Evolutionary conservation across 2,888 invertebrate genomes (phyloP).

Genomic region (Acleris holmiana): DNA sequence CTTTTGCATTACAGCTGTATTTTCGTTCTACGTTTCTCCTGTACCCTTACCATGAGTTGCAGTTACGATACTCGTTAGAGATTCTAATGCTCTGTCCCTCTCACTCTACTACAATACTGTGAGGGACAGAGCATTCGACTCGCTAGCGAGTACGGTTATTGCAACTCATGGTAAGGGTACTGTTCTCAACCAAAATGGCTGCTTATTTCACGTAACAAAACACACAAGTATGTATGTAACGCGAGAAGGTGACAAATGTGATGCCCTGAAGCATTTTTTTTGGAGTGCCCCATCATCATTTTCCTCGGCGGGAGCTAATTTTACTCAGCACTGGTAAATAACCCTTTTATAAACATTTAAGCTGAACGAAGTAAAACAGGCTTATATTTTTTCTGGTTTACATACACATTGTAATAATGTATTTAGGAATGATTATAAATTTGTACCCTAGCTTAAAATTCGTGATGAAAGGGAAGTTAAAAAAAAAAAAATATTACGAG

Average conservation of each 20-base stretch:
- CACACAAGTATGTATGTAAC: not conserved
- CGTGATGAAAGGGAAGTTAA: too few species aligned
- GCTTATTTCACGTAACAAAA: not conserved
- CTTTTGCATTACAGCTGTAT: too few species aligned
- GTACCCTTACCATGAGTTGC: too few species aligned
- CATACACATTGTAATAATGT: not conserved
- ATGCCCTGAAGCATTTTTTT: not conserved
- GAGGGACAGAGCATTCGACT: too few species aligned
- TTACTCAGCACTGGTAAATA: constrained; percentile 7
- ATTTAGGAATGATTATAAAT: too few species aligned
- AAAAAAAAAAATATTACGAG: too few species aligned
- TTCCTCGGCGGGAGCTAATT: constrained; percentile 1
- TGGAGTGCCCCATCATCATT: constrained; percentile 11
- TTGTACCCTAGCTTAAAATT: too few species aligned
- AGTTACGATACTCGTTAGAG: too few species aligned
- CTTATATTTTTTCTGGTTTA: not conserved
- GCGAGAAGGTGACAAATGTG: constrained; percentile 3
- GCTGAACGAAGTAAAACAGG: not conserved
- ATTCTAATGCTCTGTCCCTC: too few species aligned
- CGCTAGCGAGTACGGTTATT: too few species aligned
- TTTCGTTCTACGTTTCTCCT: not conserved
- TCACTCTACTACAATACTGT: too few species aligned
- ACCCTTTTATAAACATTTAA: constrained; percentile 1
- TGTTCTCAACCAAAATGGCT: not conserved
- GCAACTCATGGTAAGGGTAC: too few species aligned